Conservation (phyloP, 2,113 vertebrate genomes). For the Plectropomus leopardus region DNA sequence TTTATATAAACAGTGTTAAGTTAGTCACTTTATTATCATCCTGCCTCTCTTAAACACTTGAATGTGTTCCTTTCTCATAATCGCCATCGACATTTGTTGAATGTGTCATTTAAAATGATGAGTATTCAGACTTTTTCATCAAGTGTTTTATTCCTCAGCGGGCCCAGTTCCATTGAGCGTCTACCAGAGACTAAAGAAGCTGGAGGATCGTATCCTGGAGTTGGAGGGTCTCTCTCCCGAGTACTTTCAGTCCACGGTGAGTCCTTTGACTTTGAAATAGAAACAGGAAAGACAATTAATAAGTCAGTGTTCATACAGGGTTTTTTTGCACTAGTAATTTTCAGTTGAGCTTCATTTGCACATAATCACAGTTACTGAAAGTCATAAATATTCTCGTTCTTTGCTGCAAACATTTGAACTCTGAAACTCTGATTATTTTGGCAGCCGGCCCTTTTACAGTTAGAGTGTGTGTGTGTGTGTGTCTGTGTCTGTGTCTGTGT, state of each 20-base stretch:
- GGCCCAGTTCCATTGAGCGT: slow-evolving; percentile 94
- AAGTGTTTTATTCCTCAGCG: slow-evolving; percentile 76
- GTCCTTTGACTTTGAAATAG: slow-evolving; percentile 68
- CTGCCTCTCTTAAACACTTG: too few species aligned
- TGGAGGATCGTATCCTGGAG: slow-evolving; percentile 98
- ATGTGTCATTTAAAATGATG: background rate
- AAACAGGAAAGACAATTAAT: background rate
- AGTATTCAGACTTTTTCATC: slow-evolving; percentile 1
- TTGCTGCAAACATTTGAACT: background rate
- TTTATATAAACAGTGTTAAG: too few species aligned
- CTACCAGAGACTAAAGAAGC: slow-evolving; percentile 96
- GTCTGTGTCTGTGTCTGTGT: background rate
- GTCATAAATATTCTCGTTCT: background rate
- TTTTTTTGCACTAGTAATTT: background rate
- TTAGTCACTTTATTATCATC: too few species aligned
- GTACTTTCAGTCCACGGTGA: slow-evolving; percentile 96
- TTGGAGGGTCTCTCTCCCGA: slow-evolving; percentile 98
- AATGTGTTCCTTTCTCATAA: too few species aligned
- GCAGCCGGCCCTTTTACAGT: too few species aligned
- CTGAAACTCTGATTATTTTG: background rate
- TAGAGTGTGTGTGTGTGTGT: background rate
- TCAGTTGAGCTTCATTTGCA: background rate
- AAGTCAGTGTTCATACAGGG: background rate
- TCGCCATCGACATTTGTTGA: background rate
- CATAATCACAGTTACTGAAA: background rate